These are phyloP conservation scores for Sebastes fasciatus DNA, from an alignment of 2,113 vertebrate genomes.

Conservation along the genomic window DNA sequence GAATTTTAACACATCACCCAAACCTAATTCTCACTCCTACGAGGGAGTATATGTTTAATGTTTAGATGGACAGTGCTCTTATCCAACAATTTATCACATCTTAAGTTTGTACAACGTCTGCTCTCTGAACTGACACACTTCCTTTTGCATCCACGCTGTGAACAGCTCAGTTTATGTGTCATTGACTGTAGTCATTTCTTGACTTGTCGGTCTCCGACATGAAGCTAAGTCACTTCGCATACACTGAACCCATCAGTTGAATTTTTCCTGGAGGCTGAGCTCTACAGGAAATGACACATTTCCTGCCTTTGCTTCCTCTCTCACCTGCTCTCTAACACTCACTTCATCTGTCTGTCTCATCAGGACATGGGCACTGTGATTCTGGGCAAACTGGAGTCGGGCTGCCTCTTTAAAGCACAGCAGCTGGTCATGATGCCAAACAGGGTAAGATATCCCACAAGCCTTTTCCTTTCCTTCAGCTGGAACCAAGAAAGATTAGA, in stretches of 20 bases:
- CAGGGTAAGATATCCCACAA: conserved; percentile 85
- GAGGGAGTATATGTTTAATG: not conserved
- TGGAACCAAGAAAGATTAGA: not conserved
- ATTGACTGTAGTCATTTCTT: not conserved
- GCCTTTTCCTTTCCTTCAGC: not conserved
- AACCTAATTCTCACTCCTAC: no score
- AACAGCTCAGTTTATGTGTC: not conserved
- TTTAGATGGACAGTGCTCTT: not conserved
- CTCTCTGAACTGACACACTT: not conserved
- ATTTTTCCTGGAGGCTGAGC: not conserved
- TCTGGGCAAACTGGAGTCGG: conserved; percentile 96
- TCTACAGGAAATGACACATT: not conserved
- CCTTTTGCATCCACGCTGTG: not conserved
- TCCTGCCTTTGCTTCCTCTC: not conserved
- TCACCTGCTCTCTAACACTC: not conserved
- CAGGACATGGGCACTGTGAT: conserved; percentile 99
- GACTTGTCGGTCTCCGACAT: not conserved
- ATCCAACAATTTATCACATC: not conserved
- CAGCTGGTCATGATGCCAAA: conserved; percentile 99
- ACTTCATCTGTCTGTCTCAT: conserved; percentile 9
- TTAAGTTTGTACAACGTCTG: not conserved
- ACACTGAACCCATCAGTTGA: not conserved
- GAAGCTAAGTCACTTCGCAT: not conserved
- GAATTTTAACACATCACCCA: no score
- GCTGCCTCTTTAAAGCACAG: conserved; percentile 96